Evolutionary conservation across 2,888 invertebrate genomes (phyloP), one percentile per base, ranked within the genome.

Genomic region (Hipparchia semele): DNA sequence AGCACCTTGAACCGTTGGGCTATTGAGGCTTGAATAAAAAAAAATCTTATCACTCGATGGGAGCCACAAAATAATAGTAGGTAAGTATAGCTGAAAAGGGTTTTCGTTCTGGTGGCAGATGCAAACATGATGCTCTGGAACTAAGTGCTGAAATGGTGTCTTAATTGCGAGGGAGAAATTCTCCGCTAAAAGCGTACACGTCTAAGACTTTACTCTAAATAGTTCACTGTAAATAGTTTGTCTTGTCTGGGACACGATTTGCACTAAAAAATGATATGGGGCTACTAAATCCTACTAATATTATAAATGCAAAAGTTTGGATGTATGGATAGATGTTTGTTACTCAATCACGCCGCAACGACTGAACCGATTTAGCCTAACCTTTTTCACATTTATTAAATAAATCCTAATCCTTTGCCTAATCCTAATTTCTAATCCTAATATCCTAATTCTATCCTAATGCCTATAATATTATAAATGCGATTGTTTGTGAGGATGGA

Each of bases 141-240:
- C 67, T 56, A 54, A 67, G 67, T 67, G 67, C 67, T 67, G 39
- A 60, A 60, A 60, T 58, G 68, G 46, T 68, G 59, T 59, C 58
- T 59, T 68, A 68, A 68, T 68, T 68, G 68, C 58, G 49, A 68
- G 13, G 49, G 13, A 23, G 68, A 68, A 68, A 68, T 33, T 33
- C 23, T 12, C 23, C 46, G 60, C 68, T 68, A 68, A 68, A 68
- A 51, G 49, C 68, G 46, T 23, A 33, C 58, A 59, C 59, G 59
- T 68, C 58, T 68, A 12, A 59, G 58, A 68, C 59, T 49, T 60
- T 46, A 59, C 59, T 23, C 8, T 12, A 59, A 68, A 68, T 54
- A 66, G 49, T 46, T 46, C 9, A 13, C 64, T 12, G 33, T 60
- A 39, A 39, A 64, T 23, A 64, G 49, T 64, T 64, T 13, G 46